A percentile compares a stretch with the other conserved stretches of the same genome.
Evolutionary conservation across 2,113 vertebrate genomes (phyloP).

Genomic region (Sceloporus tristichus): DNA sequence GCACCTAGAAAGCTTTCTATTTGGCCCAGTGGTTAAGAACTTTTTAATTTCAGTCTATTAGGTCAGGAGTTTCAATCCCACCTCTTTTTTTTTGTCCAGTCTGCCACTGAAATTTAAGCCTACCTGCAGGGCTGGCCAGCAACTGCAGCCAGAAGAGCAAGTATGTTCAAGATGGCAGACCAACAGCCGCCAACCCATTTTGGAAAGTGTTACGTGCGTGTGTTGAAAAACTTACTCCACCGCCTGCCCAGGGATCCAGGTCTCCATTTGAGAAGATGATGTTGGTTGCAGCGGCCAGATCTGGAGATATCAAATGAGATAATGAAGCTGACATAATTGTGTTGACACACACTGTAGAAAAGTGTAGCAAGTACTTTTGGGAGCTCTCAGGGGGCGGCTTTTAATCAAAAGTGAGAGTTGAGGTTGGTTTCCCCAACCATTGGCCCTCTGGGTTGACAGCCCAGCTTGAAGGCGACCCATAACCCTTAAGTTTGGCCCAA

Average conservation of each 20-base stretch:
- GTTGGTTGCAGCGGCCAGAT: slow-evolving; percentile 87
- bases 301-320: slow-evolving; percentile 66
- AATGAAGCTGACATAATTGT: too few species aligned
- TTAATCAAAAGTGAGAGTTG: neutral
- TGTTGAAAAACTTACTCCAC: slow-evolving; percentile 83
- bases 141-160: too few species aligned
- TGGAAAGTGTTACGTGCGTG: neutral
- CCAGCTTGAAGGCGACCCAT: neutral
- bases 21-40: too few species aligned
- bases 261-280: slow-evolving; percentile 97
- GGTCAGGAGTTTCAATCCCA: too few species aligned
- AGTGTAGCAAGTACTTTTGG: fast-evolving
- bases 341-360: neutral
- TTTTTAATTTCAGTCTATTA: too few species aligned
- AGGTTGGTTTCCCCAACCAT: neutral
- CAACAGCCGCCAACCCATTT: too few species aligned
- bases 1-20: too few species aligned
- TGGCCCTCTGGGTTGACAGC: neutral
- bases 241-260: slow-evolving; percentile 94
- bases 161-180: too few species aligned
- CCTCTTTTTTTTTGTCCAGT: too few species aligned
- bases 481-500: neutral
- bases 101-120: too few species aligned
- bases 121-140: too few species aligned
- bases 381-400: too few species aligned